Base-by-base conservation (phyloP, 2,113 vertebrate species). In the Anser brachyrhynchus region DNA sequence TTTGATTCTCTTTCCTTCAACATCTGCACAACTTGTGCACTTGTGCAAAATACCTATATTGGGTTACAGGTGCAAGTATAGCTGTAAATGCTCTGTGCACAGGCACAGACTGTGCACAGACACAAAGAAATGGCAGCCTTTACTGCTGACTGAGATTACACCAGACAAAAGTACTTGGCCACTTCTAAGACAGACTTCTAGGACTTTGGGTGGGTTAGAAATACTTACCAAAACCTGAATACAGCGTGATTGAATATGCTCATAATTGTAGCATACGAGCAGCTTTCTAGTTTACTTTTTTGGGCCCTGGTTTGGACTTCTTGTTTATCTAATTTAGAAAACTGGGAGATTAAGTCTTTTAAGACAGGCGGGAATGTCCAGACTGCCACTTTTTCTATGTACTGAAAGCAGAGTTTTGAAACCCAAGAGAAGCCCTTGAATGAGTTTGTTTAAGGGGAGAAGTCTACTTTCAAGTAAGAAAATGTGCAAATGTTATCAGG, bases 141-240 rank as follows among this genome's bases (percentile, higher is more conserved):
- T 61, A 33, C 22, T 51, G 33, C 28, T 41, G 41, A 57, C 16
- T 22, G 54, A 44, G 25, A 67, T 23, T 33, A n/a, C 26, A n/a
- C 13, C 49, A 35, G n/a, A 35, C 0, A 2, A 13, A 41, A 37
- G 52, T 1, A 2, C 25, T 54, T 66, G 21, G 44, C 25, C 18
- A 61, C 18, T 49, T 66, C 28, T 39, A 61, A 43, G 39, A 43
- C 15, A 15, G 26, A 59, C 52, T 59, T 76, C 21, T 21, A 52
- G 25, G 58, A 58, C 28, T 55, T 65, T 29, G 29, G 8, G 10
- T 59, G 31, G 22, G 22, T 65, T 49, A 72, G 44, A 72, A 33
- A 55, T 33, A 19, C 10, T 66, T 85, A 49, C 43, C 19, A 66
- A 37, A 87, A 71, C 7, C 13, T 66, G 15, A 71, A 41, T 54